Percentiles rank a stretch among this genome's conserved stretches.
phyloP scores from a whole-genome alignment of 2,888 invertebrate genomes.

The Glyphotaelius pellucidus region DNA sequence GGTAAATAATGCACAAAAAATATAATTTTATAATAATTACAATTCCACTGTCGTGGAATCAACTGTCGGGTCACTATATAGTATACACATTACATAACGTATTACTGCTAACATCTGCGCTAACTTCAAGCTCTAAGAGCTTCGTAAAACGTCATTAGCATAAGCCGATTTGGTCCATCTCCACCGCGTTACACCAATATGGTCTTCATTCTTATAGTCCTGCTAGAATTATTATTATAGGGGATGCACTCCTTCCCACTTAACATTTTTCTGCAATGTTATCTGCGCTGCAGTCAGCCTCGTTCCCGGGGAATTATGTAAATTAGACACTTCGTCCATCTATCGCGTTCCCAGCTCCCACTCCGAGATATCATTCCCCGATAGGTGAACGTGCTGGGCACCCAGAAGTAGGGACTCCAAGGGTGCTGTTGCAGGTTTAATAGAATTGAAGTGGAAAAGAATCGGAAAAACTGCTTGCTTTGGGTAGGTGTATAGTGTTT shows the following conservation, averaged over 20 bases:
- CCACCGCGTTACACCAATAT: not conserved
- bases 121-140: not conserved
- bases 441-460: not conserved
- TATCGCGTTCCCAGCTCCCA: not conserved
- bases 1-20: too few species aligned
- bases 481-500: too few species aligned
- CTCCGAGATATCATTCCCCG: conserved; percentile 6
- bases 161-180: not conserved
- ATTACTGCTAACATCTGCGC: not conserved
- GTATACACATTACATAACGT: not conserved
- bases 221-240: not conserved
- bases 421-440: not conserved
- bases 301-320: conserved; percentile 47
- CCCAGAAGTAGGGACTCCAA: not conserved
- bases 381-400: not conserved
- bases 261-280: conserved; percentile 47
- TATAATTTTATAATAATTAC: too few species aligned
- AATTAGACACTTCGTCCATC: conserved; percentile 21
- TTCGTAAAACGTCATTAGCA: not conserved
- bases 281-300: conserved; percentile 40
- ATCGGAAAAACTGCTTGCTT: not conserved
- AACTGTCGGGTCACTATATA: too few species aligned
- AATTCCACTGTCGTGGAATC: too few species aligned
- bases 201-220: not conserved
- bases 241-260: not conserved